A percentile compares a stretch with the other conserved stretches of the same genome.
These are phyloP conservation scores for Chionis minor DNA, from an alignment of 2,113 vertebrate genomes.

Conservation along the genomic window DNA sequence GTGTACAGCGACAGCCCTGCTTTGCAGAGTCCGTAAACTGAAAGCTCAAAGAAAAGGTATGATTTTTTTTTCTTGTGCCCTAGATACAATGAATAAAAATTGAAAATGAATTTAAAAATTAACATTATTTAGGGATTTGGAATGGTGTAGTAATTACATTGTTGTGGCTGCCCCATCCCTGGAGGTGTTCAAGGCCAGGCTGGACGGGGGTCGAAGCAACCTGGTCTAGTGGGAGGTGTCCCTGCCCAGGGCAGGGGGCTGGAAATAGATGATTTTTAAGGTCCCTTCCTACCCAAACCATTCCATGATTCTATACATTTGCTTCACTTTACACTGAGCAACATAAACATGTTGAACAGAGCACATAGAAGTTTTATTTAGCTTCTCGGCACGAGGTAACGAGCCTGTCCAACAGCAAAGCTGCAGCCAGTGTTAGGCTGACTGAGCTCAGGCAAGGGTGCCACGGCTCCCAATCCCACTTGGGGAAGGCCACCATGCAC, in stretches of 20 bases:
- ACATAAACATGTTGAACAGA: not conserved
- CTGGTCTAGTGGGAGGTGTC: too few relatives aligned
- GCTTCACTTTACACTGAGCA: not conserved
- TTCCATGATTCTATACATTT: not conserved
- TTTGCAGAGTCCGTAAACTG: not conserved
- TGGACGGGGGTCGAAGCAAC: too few relatives aligned
- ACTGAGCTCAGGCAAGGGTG: not conserved
- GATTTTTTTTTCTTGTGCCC: not conserved
- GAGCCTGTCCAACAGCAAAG: too few relatives aligned
- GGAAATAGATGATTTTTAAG: too few relatives aligned
- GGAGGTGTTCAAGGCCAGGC: too few relatives aligned
- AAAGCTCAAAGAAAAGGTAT: fast-evolving
- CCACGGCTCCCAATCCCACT: not conserved
- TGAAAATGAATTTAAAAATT: not conserved
- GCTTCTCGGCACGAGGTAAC: not conserved
- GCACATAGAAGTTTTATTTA: not conserved
- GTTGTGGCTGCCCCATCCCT: too few relatives aligned
- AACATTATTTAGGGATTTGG: not conserved
- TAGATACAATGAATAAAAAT: fast-evolving
- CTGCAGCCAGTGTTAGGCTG: not conserved
- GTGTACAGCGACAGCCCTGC: not conserved
- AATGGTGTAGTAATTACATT: not conserved
- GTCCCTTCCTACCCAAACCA: too few relatives aligned
- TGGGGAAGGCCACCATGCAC: not conserved
- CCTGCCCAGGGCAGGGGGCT: too few relatives aligned